Percentiles rank a stretch among this genome's conserved stretches.
phyloP scores from a whole-genome alignment of 2,888 invertebrate genomes.

The Drosophila hawaiiensis region DNA sequence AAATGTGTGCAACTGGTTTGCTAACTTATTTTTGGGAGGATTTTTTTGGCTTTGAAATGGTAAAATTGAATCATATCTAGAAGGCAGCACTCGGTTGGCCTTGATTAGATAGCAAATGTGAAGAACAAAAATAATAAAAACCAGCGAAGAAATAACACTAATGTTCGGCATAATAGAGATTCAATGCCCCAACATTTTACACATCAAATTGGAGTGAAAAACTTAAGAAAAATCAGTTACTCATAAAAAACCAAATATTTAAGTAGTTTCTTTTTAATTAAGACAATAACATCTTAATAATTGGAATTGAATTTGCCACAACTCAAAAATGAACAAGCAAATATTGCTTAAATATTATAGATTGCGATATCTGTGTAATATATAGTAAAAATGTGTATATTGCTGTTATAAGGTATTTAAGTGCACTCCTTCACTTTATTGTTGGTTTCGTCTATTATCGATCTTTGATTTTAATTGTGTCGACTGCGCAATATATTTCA shows the following conservation, averaged over 20 bases:
- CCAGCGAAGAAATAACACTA: neutral
- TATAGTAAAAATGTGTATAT: neutral
- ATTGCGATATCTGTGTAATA: neutral
- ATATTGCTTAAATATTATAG: neutral
- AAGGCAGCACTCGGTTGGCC: constrained; percentile 23
- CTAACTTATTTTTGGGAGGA: neutral
- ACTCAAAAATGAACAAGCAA: neutral
- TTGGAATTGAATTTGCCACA: neutral
- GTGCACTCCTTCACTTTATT: neutral
- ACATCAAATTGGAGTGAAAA: neutral
- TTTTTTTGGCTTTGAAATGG: constrained; percentile 4
- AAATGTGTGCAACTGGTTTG: neutral
- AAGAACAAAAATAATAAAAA: constrained; percentile 5
- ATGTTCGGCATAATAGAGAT: neutral
- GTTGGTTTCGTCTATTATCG: constrained; percentile 4
- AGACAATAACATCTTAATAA: neutral
- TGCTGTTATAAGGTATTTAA: neutral
- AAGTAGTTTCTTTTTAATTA: neutral
- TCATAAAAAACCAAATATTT: neutral
- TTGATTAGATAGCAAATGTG: constrained; percentile 47
- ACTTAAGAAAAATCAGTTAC: neutral
- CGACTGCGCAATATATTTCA: constrained; percentile 55
- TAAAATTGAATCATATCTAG: constrained; percentile 21
- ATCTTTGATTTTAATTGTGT: constrained; percentile 46
- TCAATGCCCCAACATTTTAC: constrained; percentile 2